Percentiles rank a stretch among this genome's conserved stretches.
Evolutionary conservation across 2,797 vertebrate genomes (phyloP).

Genomic region (Pygocentrus nattereri): DNA sequence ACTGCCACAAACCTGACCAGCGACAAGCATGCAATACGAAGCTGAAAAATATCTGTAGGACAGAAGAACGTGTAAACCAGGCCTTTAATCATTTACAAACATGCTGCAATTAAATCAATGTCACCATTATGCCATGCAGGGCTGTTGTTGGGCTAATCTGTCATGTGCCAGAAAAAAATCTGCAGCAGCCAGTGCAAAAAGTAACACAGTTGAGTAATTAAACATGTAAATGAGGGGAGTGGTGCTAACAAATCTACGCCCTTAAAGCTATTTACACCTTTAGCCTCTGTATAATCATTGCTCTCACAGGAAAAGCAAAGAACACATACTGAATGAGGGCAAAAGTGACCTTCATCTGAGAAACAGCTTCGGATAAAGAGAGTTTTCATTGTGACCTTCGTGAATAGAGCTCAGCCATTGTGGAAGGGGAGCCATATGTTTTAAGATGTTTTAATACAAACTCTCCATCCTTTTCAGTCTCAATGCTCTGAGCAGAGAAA

Average conservation of each 20-base stretch:
- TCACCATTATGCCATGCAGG: conserved; percentile 4
- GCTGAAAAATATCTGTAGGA: not conserved
- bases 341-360: conserved; percentile 1
- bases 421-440: not conserved
- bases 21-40: not conserved
- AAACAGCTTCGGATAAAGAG: not conserved
- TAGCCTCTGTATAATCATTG: not conserved
- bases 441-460: not conserved
- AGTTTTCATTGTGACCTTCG: not conserved
- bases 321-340: not conserved
- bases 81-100: not conserved
- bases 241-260: not conserved
- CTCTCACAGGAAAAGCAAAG: conserved; percentile 8
- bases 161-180: not conserved
- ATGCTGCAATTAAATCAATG: conserved; percentile 17
- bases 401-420: not conserved
- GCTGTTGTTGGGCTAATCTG: conserved; percentile 32
- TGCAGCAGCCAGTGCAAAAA: not conserved
- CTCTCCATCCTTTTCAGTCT: not conserved
- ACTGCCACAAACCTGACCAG: not conserved
- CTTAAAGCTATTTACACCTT: conserved; percentile 13
- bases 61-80: not conserved
- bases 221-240: not conserved
- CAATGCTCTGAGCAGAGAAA: too few relatives aligned
- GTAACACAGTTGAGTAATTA: conserved; percentile 14